Evolutionary conservation across 2,797 vertebrate species (phyloP), one percentile per base, ranked within the genome.

Genomic region (Sebastes paucispinis): DNA sequence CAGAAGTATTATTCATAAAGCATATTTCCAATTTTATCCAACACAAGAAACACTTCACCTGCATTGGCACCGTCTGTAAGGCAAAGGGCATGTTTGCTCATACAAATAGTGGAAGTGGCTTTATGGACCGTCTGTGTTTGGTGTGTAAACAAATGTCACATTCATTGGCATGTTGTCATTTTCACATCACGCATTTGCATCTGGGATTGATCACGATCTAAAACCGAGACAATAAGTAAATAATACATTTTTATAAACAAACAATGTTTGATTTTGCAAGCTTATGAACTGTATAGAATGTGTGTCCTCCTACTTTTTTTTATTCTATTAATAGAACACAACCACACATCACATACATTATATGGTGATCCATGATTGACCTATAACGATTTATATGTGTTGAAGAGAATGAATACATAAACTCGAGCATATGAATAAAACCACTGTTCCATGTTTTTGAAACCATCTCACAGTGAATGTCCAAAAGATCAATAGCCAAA

Each of bases 61-160:
- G 65, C 81, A 89, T 75, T 90, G 85, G 87, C 88, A 78, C 82
- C 62, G 89, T 93, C 92, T 93, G 64, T 90, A 90, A 93, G 93
- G 91, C 94, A 96, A 96, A 96, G 94, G 91, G 85, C 81, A 75
- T 95, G 94, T 96, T 96, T 96, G 91, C 93, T 89, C 86, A 90
- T 84, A 83, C 94, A 96, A 96, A 95, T 79, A 96, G 80, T 75
- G 72, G 89, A 96, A 96, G 94, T 95, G 93, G 91, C 90, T 94
- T 95, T 95, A 94, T 95, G 92, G 92, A 94, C 92, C 22, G 93
- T 94, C 93, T 94, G 81, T 96, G 89, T 96, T 96, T 96, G 93
- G 11, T 79, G 72, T 82, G 94, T 87, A 94, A 96, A 96, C 93
- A 95, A 24, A 80, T 82, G 74, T 90, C 83, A 77, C 82, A 90